Conservation (phyloP, 2,888 invertebrate genomes). For the Polylopha cassiicola region DNA sequence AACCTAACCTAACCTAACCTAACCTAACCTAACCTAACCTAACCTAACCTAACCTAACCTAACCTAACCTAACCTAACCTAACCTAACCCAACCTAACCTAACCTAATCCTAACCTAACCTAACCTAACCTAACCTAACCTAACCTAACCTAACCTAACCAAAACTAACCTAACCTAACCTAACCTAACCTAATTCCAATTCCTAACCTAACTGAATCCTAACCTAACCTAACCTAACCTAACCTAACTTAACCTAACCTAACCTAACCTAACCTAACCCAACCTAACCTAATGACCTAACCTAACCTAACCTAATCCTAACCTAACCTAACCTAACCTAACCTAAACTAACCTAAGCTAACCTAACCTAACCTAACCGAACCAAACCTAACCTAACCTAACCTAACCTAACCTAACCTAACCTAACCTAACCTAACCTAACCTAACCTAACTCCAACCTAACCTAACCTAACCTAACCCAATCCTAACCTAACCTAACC, state of each 20-base stretch:
- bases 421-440: constrained; percentile 8
- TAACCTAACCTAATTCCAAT: constrained; percentile 1
- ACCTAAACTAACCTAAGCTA: constrained; percentile 3
- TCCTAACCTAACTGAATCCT: too few relatives aligned
- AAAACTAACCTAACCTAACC: constrained; percentile 7
- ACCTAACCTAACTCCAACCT: constrained; percentile 7
- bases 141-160: constrained; percentile 8
- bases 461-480: constrained; percentile 11
- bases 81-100: constrained; percentile 12
- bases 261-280: constrained; percentile 1
- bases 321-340: constrained; percentile 4
- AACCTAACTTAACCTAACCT: constrained; percentile 1
- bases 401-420: constrained; percentile 5
- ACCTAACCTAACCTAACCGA: constrained; percentile 5
- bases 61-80: constrained; percentile 11
- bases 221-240: constrained; percentile 1
- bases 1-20: constrained; percentile 13
- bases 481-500: constrained; percentile 9
- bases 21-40: constrained; percentile 13
- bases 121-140: constrained; percentile 13
- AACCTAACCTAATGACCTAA: constrained; percentile 1
- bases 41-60: constrained; percentile 7
- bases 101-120: constrained; percentile 13
- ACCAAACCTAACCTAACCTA: constrained; percentile 6
- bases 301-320: constrained; percentile 5